Percentiles rank a stretch among this genome's conserved stretches.
phyloP scores from a whole-genome alignment of 2,888 invertebrate species.

The Mactromeris polynyma region DNA sequence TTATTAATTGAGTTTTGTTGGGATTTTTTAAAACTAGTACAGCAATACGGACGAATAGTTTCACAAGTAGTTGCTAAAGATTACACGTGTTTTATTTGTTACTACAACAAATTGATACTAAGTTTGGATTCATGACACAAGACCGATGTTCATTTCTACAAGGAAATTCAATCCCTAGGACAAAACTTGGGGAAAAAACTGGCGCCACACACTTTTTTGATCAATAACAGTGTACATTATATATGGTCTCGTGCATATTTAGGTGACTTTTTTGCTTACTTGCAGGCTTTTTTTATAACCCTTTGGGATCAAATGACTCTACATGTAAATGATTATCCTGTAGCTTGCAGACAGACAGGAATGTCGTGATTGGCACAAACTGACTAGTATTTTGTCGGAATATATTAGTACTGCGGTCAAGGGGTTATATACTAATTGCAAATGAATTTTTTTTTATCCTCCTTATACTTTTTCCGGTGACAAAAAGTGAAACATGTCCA shows the following conservation, averaged over 20 bases:
- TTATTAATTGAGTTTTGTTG: too few relatives aligned
- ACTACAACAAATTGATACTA: too few relatives aligned
- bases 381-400: conserved; percentile 24
- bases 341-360: conserved; percentile 6
- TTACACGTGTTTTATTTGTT: too few relatives aligned
- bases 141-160: too few relatives aligned
- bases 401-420: conserved; percentile 16
- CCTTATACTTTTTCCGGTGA: background rate
- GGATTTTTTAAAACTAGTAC: too few relatives aligned
- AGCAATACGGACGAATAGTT: too few relatives aligned
- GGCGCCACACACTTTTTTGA: background rate
- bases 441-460: background rate
- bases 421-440: conserved; percentile 3
- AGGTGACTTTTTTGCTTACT: background rate
- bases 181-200: background rate
- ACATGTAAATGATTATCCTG: conserved; percentile 5
- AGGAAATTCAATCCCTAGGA: background rate
- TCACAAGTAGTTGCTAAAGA: too few relatives aligned
- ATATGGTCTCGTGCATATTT: background rate
- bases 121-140: too few relatives aligned
- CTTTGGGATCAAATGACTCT: background rate
- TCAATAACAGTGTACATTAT: background rate
- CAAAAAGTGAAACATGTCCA: background rate
- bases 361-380: conserved; percentile 23
- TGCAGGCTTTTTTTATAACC: background rate